A percentile compares a stretch with the other conserved stretches of the same genome.
phyloP scores from a whole-genome alignment of 2,113 vertebrate genomes.

The Tragulus kanchil region DNA sequence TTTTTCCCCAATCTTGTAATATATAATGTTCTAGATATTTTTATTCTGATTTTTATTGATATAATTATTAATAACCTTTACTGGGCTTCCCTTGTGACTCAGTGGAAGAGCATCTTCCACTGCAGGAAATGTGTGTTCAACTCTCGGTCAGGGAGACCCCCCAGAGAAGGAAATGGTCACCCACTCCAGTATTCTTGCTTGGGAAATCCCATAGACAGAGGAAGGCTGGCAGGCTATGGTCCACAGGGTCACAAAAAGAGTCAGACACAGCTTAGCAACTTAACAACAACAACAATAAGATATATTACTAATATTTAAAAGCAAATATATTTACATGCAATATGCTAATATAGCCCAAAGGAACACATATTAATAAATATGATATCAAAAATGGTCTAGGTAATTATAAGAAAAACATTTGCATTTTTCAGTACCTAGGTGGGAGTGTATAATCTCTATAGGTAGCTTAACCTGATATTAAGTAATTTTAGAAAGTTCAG shows the following conservation, averaged over 20 bases:
- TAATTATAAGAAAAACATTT: slow-evolving; percentile 6
- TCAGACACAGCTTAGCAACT: neutral
- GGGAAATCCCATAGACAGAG: neutral
- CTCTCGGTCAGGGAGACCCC: neutral
- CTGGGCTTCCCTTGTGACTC: neutral
- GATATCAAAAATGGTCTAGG: neutral
- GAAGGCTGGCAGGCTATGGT: neutral
- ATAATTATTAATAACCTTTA: neutral
- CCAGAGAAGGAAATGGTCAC: neutral
- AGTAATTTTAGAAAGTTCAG: slow-evolving; percentile 4
- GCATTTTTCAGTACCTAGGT: neutral
- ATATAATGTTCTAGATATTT: neutral
- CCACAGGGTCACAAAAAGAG: neutral
- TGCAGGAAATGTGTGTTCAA: neutral
- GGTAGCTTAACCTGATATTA: neutral
- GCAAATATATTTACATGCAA: neutral
- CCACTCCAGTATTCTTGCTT: neutral
- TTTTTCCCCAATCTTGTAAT: slow-evolving; percentile 10
- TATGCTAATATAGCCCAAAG: neutral
- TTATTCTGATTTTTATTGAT: neutral
- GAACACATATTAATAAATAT: neutral
- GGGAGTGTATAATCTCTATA: neutral
- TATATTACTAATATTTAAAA: slow-evolving; percentile 33
- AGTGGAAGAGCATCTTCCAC: neutral
- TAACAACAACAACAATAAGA: neutral